A percentile compares a stretch with the other conserved stretches of the same genome.
Conservation (phyloP, 2,797 vertebrate species). For the Zonotrichia albicollis region DNA sequence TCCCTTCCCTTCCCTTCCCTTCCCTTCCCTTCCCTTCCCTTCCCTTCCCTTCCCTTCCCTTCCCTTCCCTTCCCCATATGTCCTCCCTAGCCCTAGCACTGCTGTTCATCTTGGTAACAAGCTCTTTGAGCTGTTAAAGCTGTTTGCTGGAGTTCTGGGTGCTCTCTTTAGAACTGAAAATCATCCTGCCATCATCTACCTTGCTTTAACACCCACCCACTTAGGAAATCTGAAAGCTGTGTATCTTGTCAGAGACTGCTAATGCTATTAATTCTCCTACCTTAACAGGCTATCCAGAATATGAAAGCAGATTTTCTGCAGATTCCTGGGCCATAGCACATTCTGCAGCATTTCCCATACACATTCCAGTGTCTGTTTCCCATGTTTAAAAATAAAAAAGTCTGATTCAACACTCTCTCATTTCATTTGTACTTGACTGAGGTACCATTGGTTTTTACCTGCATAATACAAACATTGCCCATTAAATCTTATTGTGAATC, state of each 20-base stretch:
- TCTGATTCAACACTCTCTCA: constrained; percentile 13
- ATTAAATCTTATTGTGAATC: background rate
- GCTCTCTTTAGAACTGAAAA: constrained; percentile 25
- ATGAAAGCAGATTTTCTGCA: constrained; percentile 24
- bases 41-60: background rate
- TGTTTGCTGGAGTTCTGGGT: background rate
- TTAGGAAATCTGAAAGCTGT: constrained; percentile 39
- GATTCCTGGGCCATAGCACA: constrained; percentile 1
- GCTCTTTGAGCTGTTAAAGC: background rate
- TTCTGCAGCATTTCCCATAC: constrained; percentile 28
- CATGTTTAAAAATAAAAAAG: constrained; percentile 35
- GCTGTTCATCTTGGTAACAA: background rate
- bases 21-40: background rate
- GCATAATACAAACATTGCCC: background rate
- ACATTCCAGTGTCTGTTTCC: constrained; percentile 10
- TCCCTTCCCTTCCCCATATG: background rate
- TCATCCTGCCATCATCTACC: constrained; percentile 24
- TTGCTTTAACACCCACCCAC: constrained; percentile 41
- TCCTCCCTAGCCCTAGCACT: background rate
- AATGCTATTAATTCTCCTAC: constrained; percentile 33
- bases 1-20: background rate
- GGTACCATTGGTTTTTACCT: background rate
- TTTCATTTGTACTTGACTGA: background rate
- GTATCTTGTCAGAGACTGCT: constrained; percentile 12
- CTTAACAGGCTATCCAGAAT: background rate